Percentiles rank a stretch among this genome's conserved stretches.
Conservation (phyloP, 2,113 vertebrate genomes). For the Sylvilagus bachmani region DNA sequence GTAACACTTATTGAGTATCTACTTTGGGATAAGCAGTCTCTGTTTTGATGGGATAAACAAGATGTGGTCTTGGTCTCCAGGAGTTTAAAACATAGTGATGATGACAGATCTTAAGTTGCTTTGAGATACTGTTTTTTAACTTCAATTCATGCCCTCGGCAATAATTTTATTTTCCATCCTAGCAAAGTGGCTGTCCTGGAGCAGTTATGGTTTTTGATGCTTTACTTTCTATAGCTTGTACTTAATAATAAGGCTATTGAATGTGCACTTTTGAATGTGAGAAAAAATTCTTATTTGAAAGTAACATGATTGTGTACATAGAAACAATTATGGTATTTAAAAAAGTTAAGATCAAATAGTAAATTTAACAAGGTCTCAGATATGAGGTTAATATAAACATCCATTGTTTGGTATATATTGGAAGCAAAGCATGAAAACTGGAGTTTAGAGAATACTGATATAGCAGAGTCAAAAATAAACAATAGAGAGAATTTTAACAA, state of each 20-base stretch:
- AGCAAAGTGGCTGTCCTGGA: background rate
- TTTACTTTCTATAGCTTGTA: slow-evolving; percentile 18
- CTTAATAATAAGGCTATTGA: slow-evolving; percentile 47
- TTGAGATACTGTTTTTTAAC: background rate
- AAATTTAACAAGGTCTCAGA: background rate
- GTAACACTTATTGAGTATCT: background rate
- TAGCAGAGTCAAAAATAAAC: background rate
- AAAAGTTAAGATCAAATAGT: background rate
- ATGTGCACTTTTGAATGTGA: background rate
- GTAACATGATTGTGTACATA: background rate
- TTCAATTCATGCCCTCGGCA: background rate
- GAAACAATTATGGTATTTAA: background rate
- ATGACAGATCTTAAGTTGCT: slow-evolving; percentile 1
- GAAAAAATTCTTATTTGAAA: background rate
- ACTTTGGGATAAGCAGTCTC: slow-evolving; percentile 21
- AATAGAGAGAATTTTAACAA: background rate
- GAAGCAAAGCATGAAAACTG: background rate
- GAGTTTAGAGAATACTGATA: slow-evolving; percentile 26
- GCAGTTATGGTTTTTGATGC: background rate
- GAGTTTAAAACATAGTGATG: background rate
- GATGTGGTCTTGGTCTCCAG: background rate
- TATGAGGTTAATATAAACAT: slow-evolving; percentile 4
- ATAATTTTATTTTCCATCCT: background rate
- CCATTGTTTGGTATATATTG: background rate
- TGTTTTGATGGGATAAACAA: slow-evolving; percentile 32